Evolutionary conservation across 2,888 invertebrate species (phyloP).

Genomic region (Hirtodrosophila trivittata): DNA sequence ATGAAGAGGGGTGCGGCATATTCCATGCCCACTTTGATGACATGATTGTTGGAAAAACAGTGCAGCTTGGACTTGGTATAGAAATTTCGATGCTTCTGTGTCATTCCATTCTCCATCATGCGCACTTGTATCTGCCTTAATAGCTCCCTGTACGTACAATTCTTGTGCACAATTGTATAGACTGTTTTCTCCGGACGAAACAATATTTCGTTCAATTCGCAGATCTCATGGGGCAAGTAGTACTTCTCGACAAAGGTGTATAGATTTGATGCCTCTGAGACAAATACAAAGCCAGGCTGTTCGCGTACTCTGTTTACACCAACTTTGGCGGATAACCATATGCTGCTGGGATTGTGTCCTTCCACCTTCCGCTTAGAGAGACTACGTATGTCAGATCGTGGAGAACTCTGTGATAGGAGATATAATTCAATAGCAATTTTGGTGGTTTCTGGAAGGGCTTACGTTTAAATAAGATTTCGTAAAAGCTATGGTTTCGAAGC

Average conservation of each 20-base stretch:
- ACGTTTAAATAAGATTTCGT: constrained; percentile 75
- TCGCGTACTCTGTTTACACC: constrained; percentile 73
- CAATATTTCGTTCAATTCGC: constrained; percentile 81
- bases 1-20: constrained; percentile 79
- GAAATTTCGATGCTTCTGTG: constrained; percentile 59
- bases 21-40: constrained; percentile 80
- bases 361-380: constrained; percentile 72
- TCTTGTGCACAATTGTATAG: constrained; percentile 60
- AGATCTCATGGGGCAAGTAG: constrained; percentile 81
- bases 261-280: constrained; percentile 75
- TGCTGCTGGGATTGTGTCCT: constrained; percentile 50
- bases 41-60: constrained; percentile 70
- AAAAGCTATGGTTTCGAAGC: constrained; percentile 84
- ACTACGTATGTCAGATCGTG: constrained; percentile 64
- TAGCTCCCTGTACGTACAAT: constrained; percentile 80
- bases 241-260: constrained; percentile 74
- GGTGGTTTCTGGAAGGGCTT: constrained; percentile 11
- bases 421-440: background rate
- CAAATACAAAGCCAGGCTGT: constrained; percentile 79
- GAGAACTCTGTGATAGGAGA: constrained; percentile 51
- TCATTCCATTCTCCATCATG: constrained; percentile 74
- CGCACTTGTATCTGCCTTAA: constrained; percentile 69
- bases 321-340: constrained; percentile 68
- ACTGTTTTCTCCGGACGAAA: constrained; percentile 72
- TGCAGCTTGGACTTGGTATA: constrained; percentile 69